phyloP scores from a whole-genome alignment of 2,888 invertebrate species.

The Graphium colonna region DNA sequence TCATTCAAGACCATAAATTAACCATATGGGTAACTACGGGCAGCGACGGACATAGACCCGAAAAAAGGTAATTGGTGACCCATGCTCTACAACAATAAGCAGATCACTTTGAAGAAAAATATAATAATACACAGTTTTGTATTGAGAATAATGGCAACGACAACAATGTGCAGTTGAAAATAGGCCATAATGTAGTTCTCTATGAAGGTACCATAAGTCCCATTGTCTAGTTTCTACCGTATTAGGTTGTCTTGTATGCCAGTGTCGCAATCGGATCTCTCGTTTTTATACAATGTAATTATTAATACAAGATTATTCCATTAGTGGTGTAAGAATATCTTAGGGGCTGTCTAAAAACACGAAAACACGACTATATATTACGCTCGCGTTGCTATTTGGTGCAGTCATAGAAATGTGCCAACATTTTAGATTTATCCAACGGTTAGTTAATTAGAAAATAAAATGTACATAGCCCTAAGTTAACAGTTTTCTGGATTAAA shows the following conservation, averaged over 20 bases:
- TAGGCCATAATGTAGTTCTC: no score
- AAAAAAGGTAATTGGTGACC: no score
- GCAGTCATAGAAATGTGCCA: constrained; percentile 41
- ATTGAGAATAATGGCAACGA: no score
- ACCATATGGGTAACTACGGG: no score
- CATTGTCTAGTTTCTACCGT: constrained; percentile 13
- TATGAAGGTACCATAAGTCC: no score
- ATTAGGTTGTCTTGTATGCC: constrained; percentile 39
- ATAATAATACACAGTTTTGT: no score
- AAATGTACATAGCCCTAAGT: constrained; percentile 47
- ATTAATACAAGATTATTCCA: constrained; percentile 75
- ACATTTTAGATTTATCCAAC: constrained; percentile 50
- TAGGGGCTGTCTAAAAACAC: constrained; percentile 25
- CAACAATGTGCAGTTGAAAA: no score
- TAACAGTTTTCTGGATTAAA: constrained; percentile 40
- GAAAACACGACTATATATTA: constrained; percentile 7
- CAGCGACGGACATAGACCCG: no score
- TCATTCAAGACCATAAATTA: no score
- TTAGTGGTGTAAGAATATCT: constrained; percentile 67
- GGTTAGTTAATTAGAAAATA: constrained; percentile 52
- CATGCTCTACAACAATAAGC: no score
- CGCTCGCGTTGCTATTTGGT: neutral
- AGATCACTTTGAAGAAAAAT: no score
- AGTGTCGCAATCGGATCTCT: constrained; percentile 66
- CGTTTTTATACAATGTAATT: constrained; percentile 49